These are phyloP conservation scores for Genyomyrus donnyi DNA, from an alignment of 2,113 vertebrate genomes.

Conservation along the genomic window DNA sequence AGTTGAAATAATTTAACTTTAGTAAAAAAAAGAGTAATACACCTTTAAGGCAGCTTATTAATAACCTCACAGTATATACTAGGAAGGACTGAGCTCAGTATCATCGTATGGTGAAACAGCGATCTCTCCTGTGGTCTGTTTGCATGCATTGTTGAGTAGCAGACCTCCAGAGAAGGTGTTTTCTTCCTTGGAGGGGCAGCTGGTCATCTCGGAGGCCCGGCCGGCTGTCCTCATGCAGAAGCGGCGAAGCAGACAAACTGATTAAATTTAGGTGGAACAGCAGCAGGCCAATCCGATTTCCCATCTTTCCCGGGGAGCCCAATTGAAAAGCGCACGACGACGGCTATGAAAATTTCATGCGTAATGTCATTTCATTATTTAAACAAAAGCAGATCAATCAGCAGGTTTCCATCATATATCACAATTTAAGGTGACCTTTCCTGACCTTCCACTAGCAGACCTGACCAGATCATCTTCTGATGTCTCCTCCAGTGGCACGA, in stretches of 20 bases:
- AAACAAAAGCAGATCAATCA: conserved; percentile 11
- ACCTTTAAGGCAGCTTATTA: not conserved
- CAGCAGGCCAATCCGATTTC: conserved; percentile 22
- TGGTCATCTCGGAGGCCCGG: not conserved
- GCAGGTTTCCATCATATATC: conserved; percentile 15
- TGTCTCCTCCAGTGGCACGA: not conserved
- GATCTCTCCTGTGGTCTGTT: not conserved
- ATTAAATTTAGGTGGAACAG: conserved; percentile 17
- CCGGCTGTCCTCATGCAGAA: not conserved
- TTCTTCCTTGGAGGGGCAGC: not conserved
- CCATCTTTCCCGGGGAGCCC: conserved; percentile 8
- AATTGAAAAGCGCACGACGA: not conserved
- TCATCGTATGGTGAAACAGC: not conserved
- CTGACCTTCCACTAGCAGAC: not conserved
- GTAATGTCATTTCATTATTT: conserved; percentile 21
- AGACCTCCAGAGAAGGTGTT: not conserved
- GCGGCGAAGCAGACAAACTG: conserved; percentile 11
- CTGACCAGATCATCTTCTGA: not conserved
- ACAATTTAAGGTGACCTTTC: conserved; percentile 8
- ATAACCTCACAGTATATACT: not conserved
- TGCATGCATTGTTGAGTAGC: not conserved
- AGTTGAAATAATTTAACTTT: not conserved
- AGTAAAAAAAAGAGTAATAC: not conserved
- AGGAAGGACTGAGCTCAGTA: not conserved
- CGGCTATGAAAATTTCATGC: conserved; percentile 26